Percentiles rank a stretch among this genome's conserved stretches.
These are phyloP conservation scores for Varecia variegata DNA, from an alignment of 2,797 vertebrate species.

Conservation along the genomic window DNA sequence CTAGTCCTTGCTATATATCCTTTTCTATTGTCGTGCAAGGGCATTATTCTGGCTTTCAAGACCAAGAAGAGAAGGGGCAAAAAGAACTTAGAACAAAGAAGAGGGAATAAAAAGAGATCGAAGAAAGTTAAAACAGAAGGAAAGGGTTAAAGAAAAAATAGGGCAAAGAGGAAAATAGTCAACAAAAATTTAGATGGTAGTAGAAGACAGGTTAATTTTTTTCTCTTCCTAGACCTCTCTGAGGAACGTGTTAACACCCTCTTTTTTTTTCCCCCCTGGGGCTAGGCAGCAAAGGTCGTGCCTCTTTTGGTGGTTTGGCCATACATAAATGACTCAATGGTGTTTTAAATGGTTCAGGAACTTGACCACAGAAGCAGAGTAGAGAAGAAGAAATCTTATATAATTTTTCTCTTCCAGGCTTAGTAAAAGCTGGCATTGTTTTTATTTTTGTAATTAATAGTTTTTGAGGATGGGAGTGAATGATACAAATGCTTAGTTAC, in stretches of 20 bases:
- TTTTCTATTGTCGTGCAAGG: not conserved
- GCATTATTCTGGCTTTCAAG: not conserved
- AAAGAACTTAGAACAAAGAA: not conserved
- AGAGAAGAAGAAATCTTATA: not conserved
- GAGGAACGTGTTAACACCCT: not conserved
- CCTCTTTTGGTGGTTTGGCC: not conserved
- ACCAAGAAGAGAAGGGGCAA: not conserved
- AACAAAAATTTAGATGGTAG: not conserved
- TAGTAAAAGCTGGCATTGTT: not conserved
- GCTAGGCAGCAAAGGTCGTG: not conserved
- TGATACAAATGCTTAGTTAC: not conserved
- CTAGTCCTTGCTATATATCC: not conserved
- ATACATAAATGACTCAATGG: not conserved
- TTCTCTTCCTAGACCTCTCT: not conserved
- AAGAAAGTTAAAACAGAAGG: not conserved
- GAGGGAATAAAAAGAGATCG: not conserved
- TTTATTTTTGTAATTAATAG: constrained; percentile 9
- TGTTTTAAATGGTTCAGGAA: not conserved
- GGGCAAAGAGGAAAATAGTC: not conserved
- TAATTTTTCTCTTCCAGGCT: not conserved
- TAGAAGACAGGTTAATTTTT: not conserved
- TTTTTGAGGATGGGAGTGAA: not conserved
- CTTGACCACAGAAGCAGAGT: not conserved
- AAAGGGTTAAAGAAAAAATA: constrained; percentile 6
- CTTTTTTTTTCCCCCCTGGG: not conserved